A percentile compares a stretch with the other conserved stretches of the same genome.
Conservation (phyloP, 2,888 invertebrate species). For the Digitonthophagus gazella region DNA sequence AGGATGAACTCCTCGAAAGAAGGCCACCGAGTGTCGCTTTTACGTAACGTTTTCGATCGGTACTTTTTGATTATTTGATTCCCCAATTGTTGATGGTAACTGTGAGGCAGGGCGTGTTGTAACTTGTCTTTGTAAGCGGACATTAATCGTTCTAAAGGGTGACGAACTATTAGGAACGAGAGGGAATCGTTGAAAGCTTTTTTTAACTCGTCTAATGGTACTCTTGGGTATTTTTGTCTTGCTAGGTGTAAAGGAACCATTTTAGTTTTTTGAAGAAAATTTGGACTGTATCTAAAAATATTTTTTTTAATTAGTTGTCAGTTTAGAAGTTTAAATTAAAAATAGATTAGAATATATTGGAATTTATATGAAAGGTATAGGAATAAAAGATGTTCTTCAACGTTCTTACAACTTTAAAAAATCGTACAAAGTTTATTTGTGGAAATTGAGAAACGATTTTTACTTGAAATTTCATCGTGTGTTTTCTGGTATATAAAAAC, state of each 20-base stretch:
- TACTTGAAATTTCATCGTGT: too few species aligned
- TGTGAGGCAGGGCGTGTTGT: constrained; percentile 77
- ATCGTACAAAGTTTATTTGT: too few species aligned
- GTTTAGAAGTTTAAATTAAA: too few species aligned
- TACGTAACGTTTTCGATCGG: constrained; percentile 45
- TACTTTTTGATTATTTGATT: constrained; percentile 74
- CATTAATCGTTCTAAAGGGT: constrained; percentile 76
- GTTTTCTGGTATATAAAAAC: too few species aligned
- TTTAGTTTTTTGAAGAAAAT: constrained; percentile 74
- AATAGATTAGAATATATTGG: too few species aligned
- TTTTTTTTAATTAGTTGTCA: too few species aligned
- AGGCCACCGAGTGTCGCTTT: constrained; percentile 58
- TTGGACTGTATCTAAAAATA: constrained; percentile 63
- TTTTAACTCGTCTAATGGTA: constrained; percentile 66
- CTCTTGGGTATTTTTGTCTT: constrained; percentile 75
- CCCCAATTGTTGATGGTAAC: constrained; percentile 78
- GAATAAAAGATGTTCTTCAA: too few species aligned
- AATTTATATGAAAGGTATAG: too few species aligned
- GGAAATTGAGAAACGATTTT: too few species aligned
- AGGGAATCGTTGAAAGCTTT: constrained; percentile 74
- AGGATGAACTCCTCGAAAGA: constrained; percentile 79
- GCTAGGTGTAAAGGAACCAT: constrained; percentile 76
- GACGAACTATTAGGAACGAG: constrained; percentile 78
- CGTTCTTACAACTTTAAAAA: too few species aligned
- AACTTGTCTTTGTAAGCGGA: constrained; percentile 85